Evolutionary conservation across 2,888 invertebrate genomes (phyloP), one percentile per base, ranked within the genome.

Genomic region (Pelosia muscerda): DNA sequence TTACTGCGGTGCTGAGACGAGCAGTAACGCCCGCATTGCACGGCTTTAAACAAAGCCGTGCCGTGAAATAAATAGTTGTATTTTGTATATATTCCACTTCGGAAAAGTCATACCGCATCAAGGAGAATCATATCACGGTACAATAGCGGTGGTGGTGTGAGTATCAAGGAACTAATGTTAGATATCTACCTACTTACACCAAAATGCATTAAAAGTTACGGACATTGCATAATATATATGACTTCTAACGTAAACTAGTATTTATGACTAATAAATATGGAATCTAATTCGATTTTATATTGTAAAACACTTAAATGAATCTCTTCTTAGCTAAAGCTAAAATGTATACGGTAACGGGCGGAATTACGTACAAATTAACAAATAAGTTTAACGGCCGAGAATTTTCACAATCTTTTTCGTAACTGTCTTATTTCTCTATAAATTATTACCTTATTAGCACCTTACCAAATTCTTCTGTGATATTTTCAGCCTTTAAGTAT

Each of bases 291-390:
- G 79, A 86, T 83, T 85, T 84, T 85, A 87, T 84, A 75, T 73
- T 77, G 75, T 79, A 88, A 81, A 82, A 81, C 75, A 79, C 78
- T 82, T 78, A 86, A 87, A 86, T 74, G 71, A 90, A 91, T 85
- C 84, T 88, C 87, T 88, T 85, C 89, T 88, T 89, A 92, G 87
- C 89, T 91, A 91, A 90, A 88, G 87, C 90, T 93, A 92, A 89
- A 88, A 88, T 90, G 86, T 92, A 90, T 91, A 92, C 94, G 94
- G 94, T 95, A 95, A 95, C 94, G 94, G 94, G 88, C 92, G 92
- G 91, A 91, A 89, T 92, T 93, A 93, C 90, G 91, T 88, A 93
- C 92, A 88, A 93, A 93, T 93, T 93, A 94, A 94, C 93, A 93
- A 92, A 88, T 88, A 90, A 88, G 79, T 83, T 86, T 86, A 87